Conservation (phyloP, 2,113 vertebrate genomes). For the Oceanodroma tethys region DNA sequence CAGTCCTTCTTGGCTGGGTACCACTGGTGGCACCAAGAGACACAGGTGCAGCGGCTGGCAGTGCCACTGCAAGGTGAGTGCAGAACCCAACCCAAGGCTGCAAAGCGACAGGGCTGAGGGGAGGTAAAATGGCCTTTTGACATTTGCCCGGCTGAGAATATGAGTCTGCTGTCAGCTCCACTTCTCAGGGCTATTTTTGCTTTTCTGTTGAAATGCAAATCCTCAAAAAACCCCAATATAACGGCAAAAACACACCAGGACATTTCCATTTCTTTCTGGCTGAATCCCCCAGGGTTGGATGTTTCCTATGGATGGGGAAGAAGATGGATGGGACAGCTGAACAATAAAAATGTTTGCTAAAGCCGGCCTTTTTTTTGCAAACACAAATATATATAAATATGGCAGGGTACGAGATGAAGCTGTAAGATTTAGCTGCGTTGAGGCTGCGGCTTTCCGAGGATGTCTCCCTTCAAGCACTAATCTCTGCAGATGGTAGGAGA, state of each 20-base stretch:
- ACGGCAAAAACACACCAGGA: background rate
- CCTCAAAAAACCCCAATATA: background rate
- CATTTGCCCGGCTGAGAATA: background rate
- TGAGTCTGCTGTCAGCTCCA: background rate
- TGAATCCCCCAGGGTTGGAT: background rate
- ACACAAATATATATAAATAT: background rate
- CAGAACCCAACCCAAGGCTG: background rate
- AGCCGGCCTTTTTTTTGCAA: rapidly evolving
- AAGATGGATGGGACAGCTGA: background rate
- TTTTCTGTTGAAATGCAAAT: background rate
- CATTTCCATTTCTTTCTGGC: background rate
- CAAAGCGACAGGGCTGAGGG: background rate
- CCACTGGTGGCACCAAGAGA: background rate
- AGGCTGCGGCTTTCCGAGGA: background rate
- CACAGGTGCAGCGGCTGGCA: background rate
- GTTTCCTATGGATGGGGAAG: background rate
- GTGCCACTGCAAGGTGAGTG: no score
- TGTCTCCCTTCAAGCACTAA: background rate
- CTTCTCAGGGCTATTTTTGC: background rate
- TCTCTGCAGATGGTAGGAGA: background rate
- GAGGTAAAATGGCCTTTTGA: background rate
- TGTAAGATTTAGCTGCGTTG: background rate
- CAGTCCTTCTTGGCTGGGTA: no score
- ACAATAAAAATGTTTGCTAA: background rate
- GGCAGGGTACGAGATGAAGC: background rate